Conservation (phyloP, 30 jellyfish, hydroid and myxozoan genomes). For the Hydractinia symbiolongicarpus region DNA sequence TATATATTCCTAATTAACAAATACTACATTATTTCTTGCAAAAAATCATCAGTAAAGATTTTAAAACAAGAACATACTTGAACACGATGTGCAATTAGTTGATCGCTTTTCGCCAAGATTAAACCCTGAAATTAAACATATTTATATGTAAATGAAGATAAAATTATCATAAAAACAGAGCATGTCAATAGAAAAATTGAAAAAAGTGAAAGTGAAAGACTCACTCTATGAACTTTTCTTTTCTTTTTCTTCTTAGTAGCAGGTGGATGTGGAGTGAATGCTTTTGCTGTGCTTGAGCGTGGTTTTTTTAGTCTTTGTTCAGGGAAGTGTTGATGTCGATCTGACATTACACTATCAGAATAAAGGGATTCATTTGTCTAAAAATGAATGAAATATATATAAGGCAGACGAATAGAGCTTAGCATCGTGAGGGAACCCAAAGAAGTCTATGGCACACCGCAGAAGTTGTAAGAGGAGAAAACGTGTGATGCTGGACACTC, state of each 20-base stretch:
- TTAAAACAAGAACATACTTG: conserved; percentile 42
- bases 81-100: conserved; percentile 73
- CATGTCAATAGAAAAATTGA: neutral
- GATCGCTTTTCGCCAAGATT: conserved; percentile 60
- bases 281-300: neutral
- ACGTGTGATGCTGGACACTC: too few relatives aligned
- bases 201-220: neutral
- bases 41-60: neutral
- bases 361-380: too few relatives aligned
- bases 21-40: too few relatives aligned
- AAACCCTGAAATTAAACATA: conserved; percentile 42
- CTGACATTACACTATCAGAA: too few relatives aligned
- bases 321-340: too few relatives aligned
- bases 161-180: neutral
- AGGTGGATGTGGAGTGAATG: conserved; percentile 80
- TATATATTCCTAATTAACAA: too few relatives aligned
- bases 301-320: neutral
- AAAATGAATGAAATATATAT: too few relatives aligned
- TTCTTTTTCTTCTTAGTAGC: conserved; percentile 33
- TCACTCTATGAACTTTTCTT: conserved; percentile 50
- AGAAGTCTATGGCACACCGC: too few relatives aligned
- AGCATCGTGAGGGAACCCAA: too few relatives aligned
- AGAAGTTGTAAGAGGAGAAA: too few relatives aligned
- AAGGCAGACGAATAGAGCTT: too few relatives aligned
- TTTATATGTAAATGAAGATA: neutral